Base-by-base conservation (phyloP, 2,888 invertebrate species). In the Sceliomorpha sp. region DNA sequence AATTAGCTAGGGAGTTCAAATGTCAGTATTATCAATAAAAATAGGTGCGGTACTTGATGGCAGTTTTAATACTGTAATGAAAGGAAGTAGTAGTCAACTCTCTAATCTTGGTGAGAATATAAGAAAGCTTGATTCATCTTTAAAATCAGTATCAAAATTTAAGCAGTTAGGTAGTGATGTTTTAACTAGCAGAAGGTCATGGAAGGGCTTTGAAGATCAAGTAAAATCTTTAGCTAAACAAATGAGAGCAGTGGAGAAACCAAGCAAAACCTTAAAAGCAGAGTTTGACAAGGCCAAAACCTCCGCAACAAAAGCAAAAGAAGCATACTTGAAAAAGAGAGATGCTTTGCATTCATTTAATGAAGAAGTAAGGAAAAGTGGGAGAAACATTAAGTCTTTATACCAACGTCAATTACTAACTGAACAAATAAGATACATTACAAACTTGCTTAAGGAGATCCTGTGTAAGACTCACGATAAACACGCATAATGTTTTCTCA, bases 61-160 rank as follows among this genome's bases (percentile, higher is more conserved):
- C 10, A 40, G 40, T 7, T 40, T 40, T 40, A 40, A 24, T 40
- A 40, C 9, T 7, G 40, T 10, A 40, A 40, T 40, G 24, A 24
- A 2, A 24, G 40, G 40, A 2, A 40, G 40, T 40, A 40, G 9
- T 4, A 10, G n/a, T 40, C n/a, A 40, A 10, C 40, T 40, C 24
- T 24, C 40, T 14, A 4, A 14, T 8, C 40, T 40, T 8, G 40
- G 24, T 12, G 40, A 14, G 7, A 40, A 2, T 6, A 40, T 40
- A 24, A 40, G 40, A 24, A 8, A 40, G 14, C 40, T 40, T 40
- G 10, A 40, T 24, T 12, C 40, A 10, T 40, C 40, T 2, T 2
- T 40, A 3, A 24, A 40, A 20, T 24, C 40, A 3, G 40, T 40
- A n/a, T 40, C 40, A 8, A 40, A 40, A 40, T 40, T 40, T 40